Conservation (phyloP, 2,888 invertebrate species). For the Lycia hirtaria region DNA sequence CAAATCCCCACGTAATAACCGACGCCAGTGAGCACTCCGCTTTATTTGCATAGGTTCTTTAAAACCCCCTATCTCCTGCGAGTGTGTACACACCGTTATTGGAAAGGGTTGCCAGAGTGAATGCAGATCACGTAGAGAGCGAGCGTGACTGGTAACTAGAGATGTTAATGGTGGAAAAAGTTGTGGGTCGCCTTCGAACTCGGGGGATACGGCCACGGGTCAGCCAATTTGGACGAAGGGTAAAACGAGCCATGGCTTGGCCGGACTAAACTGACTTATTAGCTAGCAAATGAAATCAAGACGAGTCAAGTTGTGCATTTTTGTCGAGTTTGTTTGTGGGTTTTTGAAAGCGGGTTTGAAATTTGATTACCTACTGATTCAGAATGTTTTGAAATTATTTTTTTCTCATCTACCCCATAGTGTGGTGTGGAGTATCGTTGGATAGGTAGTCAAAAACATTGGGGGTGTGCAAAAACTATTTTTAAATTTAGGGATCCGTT, state of each 20-base stretch:
- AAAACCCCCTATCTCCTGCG: conserved; percentile 28
- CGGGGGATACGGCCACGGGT: conserved; percentile 15
- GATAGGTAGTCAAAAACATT: too few species aligned
- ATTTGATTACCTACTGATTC: background rate
- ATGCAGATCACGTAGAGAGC: conserved; percentile 54
- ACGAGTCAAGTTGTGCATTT: background rate
- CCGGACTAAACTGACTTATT: conserved; percentile 6
- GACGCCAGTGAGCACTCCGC: conserved; percentile 23
- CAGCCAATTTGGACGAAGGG: conserved; percentile 18
- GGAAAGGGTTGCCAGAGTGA: conserved; percentile 50
- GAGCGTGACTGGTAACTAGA: conserved; percentile 56
- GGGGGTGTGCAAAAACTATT: too few species aligned
- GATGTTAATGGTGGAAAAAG: conserved; percentile 56
- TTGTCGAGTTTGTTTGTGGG: background rate
- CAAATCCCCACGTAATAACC: conserved; percentile 28
- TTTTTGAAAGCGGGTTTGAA: background rate
- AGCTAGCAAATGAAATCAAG: conserved; percentile 1
- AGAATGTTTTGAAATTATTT: background rate
- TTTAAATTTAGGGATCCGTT: too few species aligned
- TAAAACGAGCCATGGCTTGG: conserved; percentile 11
- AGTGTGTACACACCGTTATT: conserved; percentile 45
- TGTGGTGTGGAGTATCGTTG: too few species aligned
- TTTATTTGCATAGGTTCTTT: conserved; percentile 41
- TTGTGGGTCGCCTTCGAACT: conserved; percentile 23
- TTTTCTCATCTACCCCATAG: too few species aligned